Evolutionary conservation across 2,797 vertebrate species (phyloP).

Genomic region (Esox masquinongy): DNA sequence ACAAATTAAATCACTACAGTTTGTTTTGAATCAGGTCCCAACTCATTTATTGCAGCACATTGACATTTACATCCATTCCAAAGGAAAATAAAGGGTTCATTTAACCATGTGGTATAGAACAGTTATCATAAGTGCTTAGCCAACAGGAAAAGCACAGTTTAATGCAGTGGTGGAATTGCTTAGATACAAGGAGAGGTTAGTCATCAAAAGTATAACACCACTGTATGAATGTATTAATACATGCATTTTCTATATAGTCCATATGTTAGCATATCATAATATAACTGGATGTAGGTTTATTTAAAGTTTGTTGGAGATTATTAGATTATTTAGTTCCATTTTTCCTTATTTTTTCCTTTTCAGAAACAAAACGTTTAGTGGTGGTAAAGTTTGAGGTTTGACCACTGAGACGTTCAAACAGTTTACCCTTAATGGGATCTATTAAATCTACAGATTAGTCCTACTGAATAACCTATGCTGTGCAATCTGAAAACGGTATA

Average conservation of each 20-base stretch:
- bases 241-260: slow-evolving; percentile 38
- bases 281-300: slow-evolving; percentile 39
- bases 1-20: background rate
- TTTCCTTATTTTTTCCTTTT: background rate
- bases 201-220: slow-evolving; percentile 33
- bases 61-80: slow-evolving; percentile 74
- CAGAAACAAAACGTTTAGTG: slow-evolving; percentile 27
- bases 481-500: slow-evolving; percentile 62
- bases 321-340: slow-evolving; percentile 8
- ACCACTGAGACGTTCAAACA: slow-evolving; percentile 10
- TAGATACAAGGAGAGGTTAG: slow-evolving; percentile 43
- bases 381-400: slow-evolving; percentile 22
- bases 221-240: slow-evolving; percentile 31
- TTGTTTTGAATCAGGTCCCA: slow-evolving; percentile 58
- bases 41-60: slow-evolving; percentile 75
- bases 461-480: slow-evolving; percentile 48
- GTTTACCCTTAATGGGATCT: slow-evolving; percentile 9
- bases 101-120: slow-evolving; percentile 50
- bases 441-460: slow-evolving; percentile 18
- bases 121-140: slow-evolving; percentile 13
- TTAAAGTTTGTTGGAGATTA: slow-evolving; percentile 21
- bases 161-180: slow-evolving; percentile 54
- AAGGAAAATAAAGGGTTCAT: slow-evolving; percentile 67
- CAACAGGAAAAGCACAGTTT: slow-evolving; percentile 11
- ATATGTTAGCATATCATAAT: slow-evolving; percentile 53